Conservation (phyloP, 2,888 invertebrate genomes). For the Caenorhabditis panamensis region DNA sequence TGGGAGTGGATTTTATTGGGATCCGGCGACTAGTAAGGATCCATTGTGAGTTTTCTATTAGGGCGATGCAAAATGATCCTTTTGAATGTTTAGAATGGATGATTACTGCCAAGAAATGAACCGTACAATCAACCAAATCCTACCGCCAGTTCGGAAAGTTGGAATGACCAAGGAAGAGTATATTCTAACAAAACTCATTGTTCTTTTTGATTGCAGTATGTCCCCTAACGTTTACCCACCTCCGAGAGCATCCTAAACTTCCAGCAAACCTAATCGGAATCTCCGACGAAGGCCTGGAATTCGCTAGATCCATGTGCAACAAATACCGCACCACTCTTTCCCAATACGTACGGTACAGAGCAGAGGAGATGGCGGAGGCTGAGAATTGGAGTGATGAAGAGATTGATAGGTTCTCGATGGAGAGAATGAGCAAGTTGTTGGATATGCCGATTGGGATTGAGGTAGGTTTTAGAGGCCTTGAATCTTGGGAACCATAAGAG, state of each 20-base stretch:
- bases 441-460: conserved; percentile 37
- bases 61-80: neutral
- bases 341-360: conserved; percentile 17
- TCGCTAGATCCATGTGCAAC: conserved; percentile 45
- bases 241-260: neutral
- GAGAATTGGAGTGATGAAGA: conserved; percentile 23
- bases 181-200: conserved; percentile 46
- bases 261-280: conserved; percentile 40
- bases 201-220: conserved; percentile 53
- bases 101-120: conserved; percentile 46
- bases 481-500: neutral
- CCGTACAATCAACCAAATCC: conserved; percentile 31
- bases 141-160: conserved; percentile 31
- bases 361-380: conserved; percentile 7
- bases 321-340: conserved; percentile 50
- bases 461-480: conserved; percentile 7
- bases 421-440: conserved; percentile 23
- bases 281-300: conserved; percentile 35
- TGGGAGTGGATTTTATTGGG: conserved; percentile 58
- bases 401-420: conserved; percentile 30
- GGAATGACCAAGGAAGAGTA: conserved; percentile 45
- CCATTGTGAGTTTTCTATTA: conserved; percentile 56
- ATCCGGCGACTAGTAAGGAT: conserved; percentile 50
- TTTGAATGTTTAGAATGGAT: conserved; percentile 35
- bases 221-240: too few relatives aligned